Conservation (phyloP, 2,797 vertebrate species). For the Chiroxiphia lanceolata region DNA sequence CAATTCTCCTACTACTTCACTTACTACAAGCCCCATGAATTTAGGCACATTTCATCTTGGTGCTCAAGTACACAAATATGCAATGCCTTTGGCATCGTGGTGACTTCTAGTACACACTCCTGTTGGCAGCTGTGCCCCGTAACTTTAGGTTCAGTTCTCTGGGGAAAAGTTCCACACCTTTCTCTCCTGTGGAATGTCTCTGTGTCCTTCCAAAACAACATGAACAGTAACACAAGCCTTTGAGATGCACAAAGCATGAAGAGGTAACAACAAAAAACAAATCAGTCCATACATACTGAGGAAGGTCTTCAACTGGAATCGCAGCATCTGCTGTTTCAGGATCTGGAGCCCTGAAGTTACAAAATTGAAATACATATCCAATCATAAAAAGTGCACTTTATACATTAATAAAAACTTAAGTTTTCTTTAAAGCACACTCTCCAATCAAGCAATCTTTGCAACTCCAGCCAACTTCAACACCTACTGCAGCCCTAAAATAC, state of each 20-base stretch:
- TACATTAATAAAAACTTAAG: background rate
- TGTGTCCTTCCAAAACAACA: background rate
- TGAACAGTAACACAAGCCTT: background rate
- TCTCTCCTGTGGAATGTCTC: background rate
- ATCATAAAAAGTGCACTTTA: background rate
- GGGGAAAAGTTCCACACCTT: background rate
- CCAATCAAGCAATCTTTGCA: background rate
- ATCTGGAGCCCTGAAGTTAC: constrained; percentile 83
- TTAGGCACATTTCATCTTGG: background rate
- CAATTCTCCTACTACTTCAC: background rate
- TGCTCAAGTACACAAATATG: background rate
- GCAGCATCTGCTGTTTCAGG: constrained; percentile 80
- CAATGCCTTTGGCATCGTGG: fast-evolving
- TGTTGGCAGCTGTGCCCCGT: background rate
- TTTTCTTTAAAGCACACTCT: background rate
- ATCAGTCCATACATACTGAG: constrained; percentile 76
- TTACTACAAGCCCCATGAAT: background rate
- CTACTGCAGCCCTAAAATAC: background rate
- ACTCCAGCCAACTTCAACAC: background rate
- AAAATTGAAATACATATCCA: background rate
- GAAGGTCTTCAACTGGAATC: constrained; percentile 89
- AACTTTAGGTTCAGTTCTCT: background rate
- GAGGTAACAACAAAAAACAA: background rate
- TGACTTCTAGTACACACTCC: background rate
- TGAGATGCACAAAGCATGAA: background rate